These are phyloP conservation scores for Euplexia lucipara DNA, from an alignment of 2,888 invertebrate species.

Conservation along the genomic window DNA sequence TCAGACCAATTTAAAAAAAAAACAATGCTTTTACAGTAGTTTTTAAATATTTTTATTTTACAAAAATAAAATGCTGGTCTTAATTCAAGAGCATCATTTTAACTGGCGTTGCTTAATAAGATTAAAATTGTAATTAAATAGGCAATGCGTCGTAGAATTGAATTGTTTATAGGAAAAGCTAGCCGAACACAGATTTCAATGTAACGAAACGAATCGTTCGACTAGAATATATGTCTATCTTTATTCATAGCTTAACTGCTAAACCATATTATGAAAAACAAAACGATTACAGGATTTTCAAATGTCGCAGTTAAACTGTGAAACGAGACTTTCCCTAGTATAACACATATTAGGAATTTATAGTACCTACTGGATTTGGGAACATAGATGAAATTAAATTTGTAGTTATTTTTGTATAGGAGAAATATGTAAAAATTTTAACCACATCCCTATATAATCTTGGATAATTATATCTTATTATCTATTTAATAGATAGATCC, in stretches of 20 bases:
- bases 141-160: conserved; percentile 77
- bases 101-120: conserved; percentile 63
- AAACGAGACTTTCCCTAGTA: conserved; percentile 54
- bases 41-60: conserved; percentile 16
- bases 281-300: conserved; percentile 46
- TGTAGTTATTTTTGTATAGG: conserved; percentile 76
- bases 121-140: conserved; percentile 57
- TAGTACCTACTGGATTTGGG: conserved; percentile 71
- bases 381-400: conserved; percentile 76
- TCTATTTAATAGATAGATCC: conserved; percentile 54
- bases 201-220: conserved; percentile 8
- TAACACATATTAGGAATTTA: conserved; percentile 56
- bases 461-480: conserved; percentile 47
- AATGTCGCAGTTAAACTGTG: conserved; percentile 63
- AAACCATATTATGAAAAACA: conserved; percentile 40
- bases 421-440: conserved; percentile 39
- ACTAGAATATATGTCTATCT: conserved; percentile 11
- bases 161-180: conserved; percentile 58
- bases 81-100: conserved; percentile 59
- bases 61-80: conserved; percentile 18
- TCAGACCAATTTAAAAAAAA: conserved; percentile 64
- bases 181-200: conserved; percentile 17
- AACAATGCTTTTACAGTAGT: conserved; percentile 44
- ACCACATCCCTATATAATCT: conserved; percentile 42
- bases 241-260: conserved; percentile 62